Conservation (phyloP, 2,113 vertebrate genomes). For the Psephotus haematonotus region DNA sequence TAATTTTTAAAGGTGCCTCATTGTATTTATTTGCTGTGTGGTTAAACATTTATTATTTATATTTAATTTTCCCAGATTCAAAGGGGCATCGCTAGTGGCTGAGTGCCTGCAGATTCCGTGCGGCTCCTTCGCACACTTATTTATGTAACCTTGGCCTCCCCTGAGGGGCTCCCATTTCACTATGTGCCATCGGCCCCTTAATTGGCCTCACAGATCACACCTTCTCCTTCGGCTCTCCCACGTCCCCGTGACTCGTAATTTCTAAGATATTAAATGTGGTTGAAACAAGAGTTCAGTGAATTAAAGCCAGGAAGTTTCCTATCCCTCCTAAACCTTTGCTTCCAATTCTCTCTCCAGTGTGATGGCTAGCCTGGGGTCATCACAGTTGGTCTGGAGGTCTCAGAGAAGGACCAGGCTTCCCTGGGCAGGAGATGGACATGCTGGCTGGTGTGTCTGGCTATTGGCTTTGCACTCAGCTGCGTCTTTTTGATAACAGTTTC, state of each 20-base stretch:
- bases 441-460: too few species aligned
- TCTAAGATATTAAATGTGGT: slow-evolving; percentile 66
- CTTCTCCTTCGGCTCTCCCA: slow-evolving; percentile 17
- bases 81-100: slow-evolving; percentile 19
- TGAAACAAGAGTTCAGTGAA: slow-evolving; percentile 51
- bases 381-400: not conserved
- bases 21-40: slow-evolving; percentile 66
- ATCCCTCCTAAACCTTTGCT: not conserved
- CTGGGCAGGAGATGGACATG: not conserved
- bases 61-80: slow-evolving; percentile 67
- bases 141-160: slow-evolving; percentile 56
- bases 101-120: slow-evolving; percentile 50
- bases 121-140: slow-evolving; percentile 54
- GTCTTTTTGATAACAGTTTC: not conserved
- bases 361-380: not conserved
- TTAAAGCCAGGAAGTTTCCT: slow-evolving; percentile 45
- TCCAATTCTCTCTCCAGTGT: not conserved
- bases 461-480: not conserved
- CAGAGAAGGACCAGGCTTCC: not conserved
- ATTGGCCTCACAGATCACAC: slow-evolving; percentile 54
- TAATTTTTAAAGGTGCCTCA: slow-evolving; percentile 71
- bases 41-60: slow-evolving; percentile 71
- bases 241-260: slow-evolving; percentile 36
- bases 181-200: slow-evolving; percentile 28
- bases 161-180: slow-evolving; percentile 25